Conservation (phyloP, 2,797 vertebrate genomes). For the Takifugu ocellatus region DNA sequence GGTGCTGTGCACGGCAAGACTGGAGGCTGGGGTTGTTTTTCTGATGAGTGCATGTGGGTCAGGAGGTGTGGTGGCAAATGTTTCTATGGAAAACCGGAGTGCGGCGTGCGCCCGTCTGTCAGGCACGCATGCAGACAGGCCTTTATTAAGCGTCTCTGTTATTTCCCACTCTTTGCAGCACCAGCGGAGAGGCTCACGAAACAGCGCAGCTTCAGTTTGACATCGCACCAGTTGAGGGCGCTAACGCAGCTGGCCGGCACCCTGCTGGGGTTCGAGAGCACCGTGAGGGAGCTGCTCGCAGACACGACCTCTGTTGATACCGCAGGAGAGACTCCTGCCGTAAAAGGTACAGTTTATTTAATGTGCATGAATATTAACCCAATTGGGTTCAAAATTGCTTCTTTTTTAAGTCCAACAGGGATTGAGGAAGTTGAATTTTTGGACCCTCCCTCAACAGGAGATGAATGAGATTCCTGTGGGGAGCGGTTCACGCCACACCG, state of each 20-base stretch:
- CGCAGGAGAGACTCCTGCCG: conserved; percentile 65
- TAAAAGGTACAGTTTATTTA: conserved; percentile 78
- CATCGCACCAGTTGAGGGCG: conserved; percentile 83
- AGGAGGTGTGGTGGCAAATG: conserved; percentile 38
- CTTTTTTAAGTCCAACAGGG: too few species aligned
- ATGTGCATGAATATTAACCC: too few species aligned
- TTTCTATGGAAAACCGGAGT: conserved; percentile 29
- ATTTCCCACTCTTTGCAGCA: conserved; percentile 56
- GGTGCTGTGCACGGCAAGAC: conserved; percentile 44
- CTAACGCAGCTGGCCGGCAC: conserved; percentile 81
- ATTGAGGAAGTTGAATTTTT: too few species aligned
- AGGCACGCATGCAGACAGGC: conserved; percentile 16
- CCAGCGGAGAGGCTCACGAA: conserved; percentile 72
- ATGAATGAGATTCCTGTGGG: too few species aligned
- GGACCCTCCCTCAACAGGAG: too few species aligned
- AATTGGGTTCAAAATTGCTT: too few species aligned
- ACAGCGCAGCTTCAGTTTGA: conserved; percentile 79
- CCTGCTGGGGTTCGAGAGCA: conserved; percentile 83
- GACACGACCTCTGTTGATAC: conserved; percentile 76
- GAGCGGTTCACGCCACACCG: not conserved
- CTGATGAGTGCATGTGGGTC: conserved; percentile 48
- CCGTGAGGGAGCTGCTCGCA: conserved; percentile 77
- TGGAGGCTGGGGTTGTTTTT: conserved; percentile 40
- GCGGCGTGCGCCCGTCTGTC: conserved; percentile 21
- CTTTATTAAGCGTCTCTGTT: conserved; percentile 22